A percentile compares a stretch with the other conserved stretches of the same genome.
Evolutionary conservation across 2,797 vertebrate genomes (phyloP).

Genomic region (Etheostoma perlongum): DNA sequence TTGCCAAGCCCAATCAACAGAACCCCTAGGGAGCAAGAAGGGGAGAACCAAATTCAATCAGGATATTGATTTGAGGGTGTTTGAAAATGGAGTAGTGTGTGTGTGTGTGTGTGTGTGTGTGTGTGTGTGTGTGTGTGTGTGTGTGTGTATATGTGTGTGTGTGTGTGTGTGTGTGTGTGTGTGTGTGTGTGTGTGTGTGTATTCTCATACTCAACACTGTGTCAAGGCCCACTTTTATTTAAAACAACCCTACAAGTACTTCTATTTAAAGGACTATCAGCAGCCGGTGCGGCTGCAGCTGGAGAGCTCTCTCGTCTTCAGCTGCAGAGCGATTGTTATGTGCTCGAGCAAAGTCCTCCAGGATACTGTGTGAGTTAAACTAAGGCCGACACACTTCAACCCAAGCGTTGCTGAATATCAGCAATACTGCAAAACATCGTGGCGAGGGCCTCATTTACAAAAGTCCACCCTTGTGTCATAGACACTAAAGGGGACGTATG

Average conservation of each 20-base stretch:
- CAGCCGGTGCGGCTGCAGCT: conserved; percentile 36
- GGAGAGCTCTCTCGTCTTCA: conserved; percentile 40
- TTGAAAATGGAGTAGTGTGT: conserved; percentile 33
- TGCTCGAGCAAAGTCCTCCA: conserved; percentile 52
- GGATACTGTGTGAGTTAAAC: conserved; percentile 49
- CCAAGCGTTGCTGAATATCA: conserved; percentile 47
- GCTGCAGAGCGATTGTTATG: conserved; percentile 14
- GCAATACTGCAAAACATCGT: conserved; percentile 37
- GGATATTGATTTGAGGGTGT: conserved; percentile 58
- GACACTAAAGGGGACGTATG: conserved; percentile 36
- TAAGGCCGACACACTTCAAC: conserved; percentile 46
- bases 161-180: background rate
- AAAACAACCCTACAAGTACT: conserved; percentile 44
- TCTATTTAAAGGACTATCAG: conserved; percentile 64
- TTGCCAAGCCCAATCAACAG: conserved; percentile 56
- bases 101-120: background rate
- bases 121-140: conserved; percentile 1
- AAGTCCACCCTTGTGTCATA: conserved; percentile 29
- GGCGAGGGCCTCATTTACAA: conserved; percentile 50
- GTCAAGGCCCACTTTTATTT: conserved; percentile 54
- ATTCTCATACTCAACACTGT: conserved; percentile 35
- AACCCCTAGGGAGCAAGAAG: conserved; percentile 28
- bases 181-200: conserved; percentile 29
- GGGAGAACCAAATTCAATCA: conserved; percentile 61
- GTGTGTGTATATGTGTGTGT: background rate